Base-by-base conservation (phyloP, 2,113 vertebrate genomes). In the Alces alces region DNA sequence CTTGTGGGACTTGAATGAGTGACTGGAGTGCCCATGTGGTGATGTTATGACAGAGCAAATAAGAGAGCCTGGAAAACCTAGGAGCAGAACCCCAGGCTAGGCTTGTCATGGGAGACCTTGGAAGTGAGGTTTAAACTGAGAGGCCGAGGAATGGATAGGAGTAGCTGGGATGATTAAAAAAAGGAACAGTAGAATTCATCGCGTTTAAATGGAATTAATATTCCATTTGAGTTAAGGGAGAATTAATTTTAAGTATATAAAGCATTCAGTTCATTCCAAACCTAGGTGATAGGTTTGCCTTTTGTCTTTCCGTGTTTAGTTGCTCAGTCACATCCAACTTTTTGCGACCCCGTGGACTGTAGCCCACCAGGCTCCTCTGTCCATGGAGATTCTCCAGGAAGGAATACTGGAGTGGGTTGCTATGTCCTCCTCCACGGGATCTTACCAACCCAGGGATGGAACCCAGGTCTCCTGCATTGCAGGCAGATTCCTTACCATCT, bases 21-120 rank as follows among this genome's bases (percentile, higher is more conserved):
- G 54, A 43, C 76, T 12, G 1, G 16, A 47, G 4, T 45, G 2
- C 47, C 47, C 0, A 0, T 43, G 30, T 73, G 23, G 27, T 21
- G 50, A 6, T 90, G 6, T 16, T 23, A 8, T 6, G 23, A 10
- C 14, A 13, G 50, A 85, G 9, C n/a, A 50, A 54, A 30, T 58
- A 1, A 0, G 30, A 86, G 33, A 54, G 39, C 30, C 25, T 36
- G 28, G 60, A 58, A 58, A 78, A 1, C 36, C 36, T 16, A 11
- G 28, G 45, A 23, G 33, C 57, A 14, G 47, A 7, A 6, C 47
- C 52, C 21, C 15, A 23, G 25, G 43, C 43, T 2, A 6, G 12
- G 16, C 58, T 43, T 30, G 33, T 47, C 8, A 5, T 14, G 7
- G 43, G 1, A 39, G 76, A 3, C 66, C n/a, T 76, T 33, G 8